Conservation (phyloP, 2,113 vertebrate species). For the Barnardius zonarius region DNA sequence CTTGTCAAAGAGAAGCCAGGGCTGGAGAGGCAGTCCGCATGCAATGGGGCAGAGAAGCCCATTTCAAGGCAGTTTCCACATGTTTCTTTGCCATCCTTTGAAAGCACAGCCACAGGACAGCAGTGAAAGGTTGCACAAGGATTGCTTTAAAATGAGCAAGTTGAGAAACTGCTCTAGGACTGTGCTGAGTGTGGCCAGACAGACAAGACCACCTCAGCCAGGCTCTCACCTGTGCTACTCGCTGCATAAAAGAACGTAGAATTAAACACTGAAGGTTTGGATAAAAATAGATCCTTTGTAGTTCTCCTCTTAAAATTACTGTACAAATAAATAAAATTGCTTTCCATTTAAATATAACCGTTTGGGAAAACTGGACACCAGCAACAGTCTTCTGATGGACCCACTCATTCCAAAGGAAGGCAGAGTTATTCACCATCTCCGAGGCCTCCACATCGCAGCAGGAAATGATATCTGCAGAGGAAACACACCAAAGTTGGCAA, state of each 20-base stretch:
- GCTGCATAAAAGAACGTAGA: accelerated
- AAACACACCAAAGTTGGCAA: accelerated
- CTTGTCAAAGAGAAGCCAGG: not conserved
- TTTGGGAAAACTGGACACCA: not conserved
- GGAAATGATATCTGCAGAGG: not conserved
- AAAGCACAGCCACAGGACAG: not conserved
- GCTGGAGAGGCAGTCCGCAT: not conserved
- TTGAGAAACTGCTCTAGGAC: not conserved
- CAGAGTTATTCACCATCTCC: not conserved
- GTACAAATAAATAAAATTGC: slow-evolving; percentile 47
- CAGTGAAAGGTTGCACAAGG: not conserved
- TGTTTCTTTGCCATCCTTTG: accelerated
- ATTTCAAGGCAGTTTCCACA: accelerated
- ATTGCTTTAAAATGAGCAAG: not conserved
- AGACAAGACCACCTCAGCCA: not conserved
- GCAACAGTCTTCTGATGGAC: accelerated
- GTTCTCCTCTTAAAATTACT: slow-evolving; percentile 22
- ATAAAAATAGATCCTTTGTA: not conserved
- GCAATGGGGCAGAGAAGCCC: not conserved
- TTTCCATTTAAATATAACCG: not conserved
- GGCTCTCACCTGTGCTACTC: not conserved
- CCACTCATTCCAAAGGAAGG: not conserved
- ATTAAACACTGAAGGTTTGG: not conserved
- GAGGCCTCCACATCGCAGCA: accelerated
- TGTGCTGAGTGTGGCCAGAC: accelerated